These are phyloP conservation scores for Rhinoptilus africanus DNA, from an alignment of 2,113 vertebrate species.

Conservation along the genomic window DNA sequence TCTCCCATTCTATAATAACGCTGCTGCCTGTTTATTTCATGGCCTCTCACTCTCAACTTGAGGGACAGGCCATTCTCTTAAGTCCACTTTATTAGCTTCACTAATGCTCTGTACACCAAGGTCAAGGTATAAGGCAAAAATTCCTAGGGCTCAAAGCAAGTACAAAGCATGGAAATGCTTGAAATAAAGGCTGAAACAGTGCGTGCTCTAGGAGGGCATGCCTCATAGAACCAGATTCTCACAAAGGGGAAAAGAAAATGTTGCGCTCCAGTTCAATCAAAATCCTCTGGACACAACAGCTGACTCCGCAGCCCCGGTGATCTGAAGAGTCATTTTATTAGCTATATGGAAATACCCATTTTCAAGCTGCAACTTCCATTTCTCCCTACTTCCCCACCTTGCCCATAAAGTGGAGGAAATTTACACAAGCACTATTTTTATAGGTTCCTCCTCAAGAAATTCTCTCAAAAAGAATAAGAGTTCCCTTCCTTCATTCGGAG, in stretches of 20 bases:
- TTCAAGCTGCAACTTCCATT: background rate
- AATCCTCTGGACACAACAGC: conserved; percentile 29
- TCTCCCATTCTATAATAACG: background rate
- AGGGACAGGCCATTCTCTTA: conserved; percentile 22
- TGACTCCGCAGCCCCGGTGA: conserved; percentile 5
- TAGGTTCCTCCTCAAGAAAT: background rate
- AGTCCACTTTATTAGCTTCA: conserved; percentile 31
- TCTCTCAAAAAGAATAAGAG: background rate
- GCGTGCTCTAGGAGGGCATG: background rate
- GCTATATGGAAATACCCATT: background rate
- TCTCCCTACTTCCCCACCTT: background rate
- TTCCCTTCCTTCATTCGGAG: background rate
- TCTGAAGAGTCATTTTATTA: conserved; percentile 34
- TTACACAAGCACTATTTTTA: background rate
- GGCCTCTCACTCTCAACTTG: background rate
- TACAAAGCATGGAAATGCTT: conserved; percentile 25
- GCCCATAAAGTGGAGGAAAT: background rate
- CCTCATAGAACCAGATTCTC: conserved; percentile 27
- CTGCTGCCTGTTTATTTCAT: background rate
- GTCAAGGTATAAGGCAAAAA: conserved; percentile 15
- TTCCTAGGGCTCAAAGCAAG: background rate
- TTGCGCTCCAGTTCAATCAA: conserved; percentile 9
- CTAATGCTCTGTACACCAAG: background rate
- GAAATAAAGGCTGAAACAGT: conserved; percentile 44
- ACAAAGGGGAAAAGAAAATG: conserved; percentile 17